These are phyloP conservation scores for Phaonia tiefii DNA, from an alignment of 2,888 invertebrate species.

Conservation along the genomic window DNA sequence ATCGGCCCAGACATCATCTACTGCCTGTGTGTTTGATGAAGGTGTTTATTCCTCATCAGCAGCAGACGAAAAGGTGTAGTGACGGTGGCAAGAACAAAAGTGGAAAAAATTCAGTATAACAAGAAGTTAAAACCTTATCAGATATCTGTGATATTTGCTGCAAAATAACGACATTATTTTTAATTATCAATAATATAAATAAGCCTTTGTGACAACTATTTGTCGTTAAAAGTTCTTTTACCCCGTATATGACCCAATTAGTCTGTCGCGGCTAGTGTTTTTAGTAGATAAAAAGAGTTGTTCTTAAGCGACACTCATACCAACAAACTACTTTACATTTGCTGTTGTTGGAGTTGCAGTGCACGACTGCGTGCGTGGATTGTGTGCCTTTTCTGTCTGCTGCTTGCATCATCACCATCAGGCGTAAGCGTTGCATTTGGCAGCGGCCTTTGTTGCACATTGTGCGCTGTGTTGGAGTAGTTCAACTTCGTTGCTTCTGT, in stretches of 20 bases:
- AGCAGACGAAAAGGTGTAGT: neutral
- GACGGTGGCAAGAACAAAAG: constrained; percentile 14
- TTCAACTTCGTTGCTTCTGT: constrained; percentile 11
- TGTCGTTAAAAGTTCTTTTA: no score
- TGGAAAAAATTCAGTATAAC: constrained; percentile 56
- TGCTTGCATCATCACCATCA: no score
- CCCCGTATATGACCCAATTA: neutral
- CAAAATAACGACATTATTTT: no score
- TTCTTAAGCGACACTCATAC: no score
- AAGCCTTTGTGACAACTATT: no score
- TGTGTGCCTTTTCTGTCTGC: no score
- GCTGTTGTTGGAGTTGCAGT: neutral
- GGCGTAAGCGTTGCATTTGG: neutral
- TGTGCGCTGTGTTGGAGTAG: constrained; percentile 31
- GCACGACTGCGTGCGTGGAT: neutral
- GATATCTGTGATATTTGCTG: neutral
- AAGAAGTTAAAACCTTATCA: constrained; percentile 31
- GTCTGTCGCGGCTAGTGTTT: neutral
- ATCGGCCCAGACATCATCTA: neutral
- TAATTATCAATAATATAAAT: no score
- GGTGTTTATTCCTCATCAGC: neutral
- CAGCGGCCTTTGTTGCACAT: neutral
- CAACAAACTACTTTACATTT: neutral
- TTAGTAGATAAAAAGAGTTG: no score
- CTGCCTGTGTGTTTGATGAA: neutral